Conservation (phyloP, 2,797 vertebrate species). For the Eulemur coronatus region DNA sequence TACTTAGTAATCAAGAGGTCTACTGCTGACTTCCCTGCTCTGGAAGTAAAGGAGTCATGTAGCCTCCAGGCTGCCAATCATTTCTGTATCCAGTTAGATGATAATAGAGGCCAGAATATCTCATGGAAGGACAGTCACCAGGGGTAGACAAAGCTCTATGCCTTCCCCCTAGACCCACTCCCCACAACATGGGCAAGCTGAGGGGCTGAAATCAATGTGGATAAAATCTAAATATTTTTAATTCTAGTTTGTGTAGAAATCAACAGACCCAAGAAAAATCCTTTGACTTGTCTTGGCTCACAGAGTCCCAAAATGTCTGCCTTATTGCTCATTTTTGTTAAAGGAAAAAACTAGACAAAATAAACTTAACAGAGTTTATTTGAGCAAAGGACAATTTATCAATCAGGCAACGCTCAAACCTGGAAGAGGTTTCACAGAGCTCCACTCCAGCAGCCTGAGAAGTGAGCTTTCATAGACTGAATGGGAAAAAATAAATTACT, state of each 20-base stretch:
- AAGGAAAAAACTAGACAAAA: neutral
- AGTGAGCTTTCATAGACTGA: neutral
- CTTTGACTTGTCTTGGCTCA: neutral
- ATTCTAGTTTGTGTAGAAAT: neutral
- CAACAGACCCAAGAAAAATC: neutral
- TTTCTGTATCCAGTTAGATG: neutral
- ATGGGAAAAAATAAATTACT: neutral
- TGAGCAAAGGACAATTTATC: neutral
- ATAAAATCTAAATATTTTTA: neutral
- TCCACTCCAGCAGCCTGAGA: neutral
- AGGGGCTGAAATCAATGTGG: neutral
- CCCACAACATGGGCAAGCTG: neutral
- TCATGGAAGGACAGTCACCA: neutral
- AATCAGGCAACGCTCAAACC: neutral
- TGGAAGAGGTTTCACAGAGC: neutral
- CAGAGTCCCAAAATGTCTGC: neutral
- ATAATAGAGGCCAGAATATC: neutral
- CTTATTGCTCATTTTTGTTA: neutral
- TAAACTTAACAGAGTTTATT: neutral
- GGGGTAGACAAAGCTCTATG: neutral
- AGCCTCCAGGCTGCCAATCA: neutral
- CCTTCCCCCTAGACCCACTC: fast-evolving
- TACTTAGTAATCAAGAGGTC: neutral
- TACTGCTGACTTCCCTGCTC: neutral
- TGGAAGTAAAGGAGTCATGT: neutral